phyloP scores from a whole-genome alignment of 2,797 vertebrate genomes.

The Syncerus caffer region DNA sequence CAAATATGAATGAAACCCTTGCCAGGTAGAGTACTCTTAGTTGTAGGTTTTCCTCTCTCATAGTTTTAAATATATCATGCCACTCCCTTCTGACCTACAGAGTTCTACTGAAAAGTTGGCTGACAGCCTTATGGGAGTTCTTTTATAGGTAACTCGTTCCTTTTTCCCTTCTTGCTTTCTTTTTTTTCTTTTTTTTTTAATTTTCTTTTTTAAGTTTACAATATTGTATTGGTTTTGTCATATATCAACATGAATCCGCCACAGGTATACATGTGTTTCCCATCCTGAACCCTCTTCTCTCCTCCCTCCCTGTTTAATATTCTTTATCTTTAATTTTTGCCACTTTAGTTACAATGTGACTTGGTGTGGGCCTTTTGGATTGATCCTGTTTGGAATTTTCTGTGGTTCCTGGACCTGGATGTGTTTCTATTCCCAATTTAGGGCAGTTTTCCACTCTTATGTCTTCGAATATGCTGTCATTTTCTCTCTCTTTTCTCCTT shows the following conservation, averaged over 20 bases:
- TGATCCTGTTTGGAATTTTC: not conserved
- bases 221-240: no score
- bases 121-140: not conserved
- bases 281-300: no score
- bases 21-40: not conserved
- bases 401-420: not conserved
- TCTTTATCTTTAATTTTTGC: not conserved
- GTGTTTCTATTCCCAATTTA: not conserved
- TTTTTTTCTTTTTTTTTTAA: no score
- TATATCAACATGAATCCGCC: no score
- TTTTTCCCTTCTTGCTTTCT: not conserved
- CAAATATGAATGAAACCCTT: not conserved
- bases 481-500: not conserved
- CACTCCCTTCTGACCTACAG: not conserved
- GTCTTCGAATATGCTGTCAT: not conserved
- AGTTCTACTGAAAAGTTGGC: not conserved
- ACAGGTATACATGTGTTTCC: no score
- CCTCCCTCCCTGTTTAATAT: not conserved
- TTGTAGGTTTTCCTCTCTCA: not conserved
- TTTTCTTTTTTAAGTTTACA: no score
- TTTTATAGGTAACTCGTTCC: not conserved
- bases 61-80: not conserved
- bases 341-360: not conserved
- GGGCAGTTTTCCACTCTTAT: not conserved
- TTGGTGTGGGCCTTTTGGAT: not conserved